Conservation (phyloP, 1,140 invertebrate species). For the Drosophila mauritiana region DNA sequence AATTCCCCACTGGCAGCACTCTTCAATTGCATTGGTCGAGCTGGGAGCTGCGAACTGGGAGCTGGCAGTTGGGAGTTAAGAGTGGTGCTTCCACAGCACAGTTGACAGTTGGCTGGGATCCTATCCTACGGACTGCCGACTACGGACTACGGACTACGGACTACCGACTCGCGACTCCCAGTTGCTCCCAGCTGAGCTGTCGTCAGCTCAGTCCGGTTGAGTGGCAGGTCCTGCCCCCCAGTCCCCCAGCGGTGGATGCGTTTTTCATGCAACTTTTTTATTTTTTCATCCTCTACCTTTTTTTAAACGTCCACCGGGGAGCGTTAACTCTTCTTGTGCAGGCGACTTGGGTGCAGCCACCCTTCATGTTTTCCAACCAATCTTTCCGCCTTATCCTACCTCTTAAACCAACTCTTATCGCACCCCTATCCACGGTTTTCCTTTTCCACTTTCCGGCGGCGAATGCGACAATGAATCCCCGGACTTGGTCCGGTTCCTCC, state of each 20-base stretch:
- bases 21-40: slow-evolving; percentile 30
- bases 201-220: slow-evolving; percentile 69
- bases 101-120: too few relatives aligned
- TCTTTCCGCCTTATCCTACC: background rate
- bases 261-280: background rate
- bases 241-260: background rate
- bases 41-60: slow-evolving; percentile 10
- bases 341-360: slow-evolving; percentile 21
- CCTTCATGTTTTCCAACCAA: slow-evolving; percentile 8
- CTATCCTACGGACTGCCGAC: too few relatives aligned
- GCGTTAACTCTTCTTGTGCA: slow-evolving; percentile 62
- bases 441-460: slow-evolving; percentile 25
- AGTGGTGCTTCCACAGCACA: too few relatives aligned
- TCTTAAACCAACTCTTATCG: slow-evolving; percentile 19
- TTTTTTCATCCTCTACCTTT: slow-evolving; percentile 6
- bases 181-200: slow-evolving; percentile 62
- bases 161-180: slow-evolving; percentile 18
- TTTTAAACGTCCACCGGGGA: slow-evolving; percentile 61
- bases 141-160: background rate
- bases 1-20: slow-evolving; percentile 12
- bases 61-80: too few relatives aligned
- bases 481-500: slow-evolving; percentile 29
- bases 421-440: slow-evolving; percentile 12
- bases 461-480: slow-evolving; percentile 11
- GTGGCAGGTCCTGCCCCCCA: slow-evolving; percentile 55